Evolutionary conservation across 35 echinoderm and acorn worm species (phyloP), one percentile per base, ranked within the genome.

Genomic region (Ophioderma brevispina): DNA sequence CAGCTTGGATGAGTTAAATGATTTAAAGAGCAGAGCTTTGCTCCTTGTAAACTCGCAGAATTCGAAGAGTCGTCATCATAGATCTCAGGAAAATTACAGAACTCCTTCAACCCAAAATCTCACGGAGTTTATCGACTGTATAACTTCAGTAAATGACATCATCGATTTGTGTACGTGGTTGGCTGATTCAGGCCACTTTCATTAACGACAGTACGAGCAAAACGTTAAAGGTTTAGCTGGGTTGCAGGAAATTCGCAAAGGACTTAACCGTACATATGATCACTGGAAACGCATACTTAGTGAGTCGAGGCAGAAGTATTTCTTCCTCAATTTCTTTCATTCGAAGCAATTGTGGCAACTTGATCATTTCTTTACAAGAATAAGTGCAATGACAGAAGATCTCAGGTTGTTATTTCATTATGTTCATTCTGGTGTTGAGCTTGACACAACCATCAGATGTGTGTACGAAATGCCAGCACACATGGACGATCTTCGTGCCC

Each of bases 251-350:
- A 36, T 87, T 4, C 59, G 63, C 38, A 39, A 31, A 3, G 36
- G 39, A 36, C 39, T 87, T 25, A 77, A 49, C n/a, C 15, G 17
- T 70, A n/a, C 38, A 38, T 76, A 28, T 40, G 28, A 36, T 1
- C 13, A 77, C 4, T 87, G 85, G 85, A n/a, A 5, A 23, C 1
- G 28, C 13, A 32, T 87, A 75, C 85, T 87, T n/a, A 32, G 63
- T 31, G 38, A 77, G 18, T 64, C 35, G 39, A 87, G 85, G 31
- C 10, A 41, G 17, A n/a, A 78, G 1, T 78, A 77, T 31, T 87
- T 40, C 75, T 87, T 87, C 31, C 78, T 87, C 37, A 87, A 77
- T 37, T 87, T 87, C 85, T 87, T 77, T 39, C 85, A 87, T 78
- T 76, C 70, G 1, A 87, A 42, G 38, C 85, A 78, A 41, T 28